A percentile compares a stretch with the other conserved stretches of the same genome.
These are phyloP conservation scores for Ganaspis brasiliensis DNA, from an alignment of 2,888 invertebrate genomes.

Conservation along the genomic window DNA sequence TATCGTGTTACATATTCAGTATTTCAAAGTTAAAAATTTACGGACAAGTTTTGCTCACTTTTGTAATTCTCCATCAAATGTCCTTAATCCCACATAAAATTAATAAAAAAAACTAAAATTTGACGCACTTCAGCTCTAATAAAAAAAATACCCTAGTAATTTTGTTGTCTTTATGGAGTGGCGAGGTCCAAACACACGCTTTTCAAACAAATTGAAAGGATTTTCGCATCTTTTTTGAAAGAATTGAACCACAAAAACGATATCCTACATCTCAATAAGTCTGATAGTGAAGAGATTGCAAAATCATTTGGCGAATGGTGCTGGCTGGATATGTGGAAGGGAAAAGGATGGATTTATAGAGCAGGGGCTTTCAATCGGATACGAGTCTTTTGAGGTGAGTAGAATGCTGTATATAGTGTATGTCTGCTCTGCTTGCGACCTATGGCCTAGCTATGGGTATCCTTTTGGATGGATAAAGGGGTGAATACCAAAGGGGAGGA, in stretches of 20 bases:
- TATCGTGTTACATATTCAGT: too few relatives aligned
- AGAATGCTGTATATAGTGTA: constrained; percentile 32
- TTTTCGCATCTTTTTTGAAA: neutral
- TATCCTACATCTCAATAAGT: constrained; percentile 17
- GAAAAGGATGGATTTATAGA: constrained; percentile 13
- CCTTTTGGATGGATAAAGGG: constrained; percentile 46
- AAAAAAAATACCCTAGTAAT: too few relatives aligned
- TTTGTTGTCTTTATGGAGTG: too few relatives aligned
- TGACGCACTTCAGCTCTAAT: too few relatives aligned
- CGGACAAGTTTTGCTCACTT: too few relatives aligned
- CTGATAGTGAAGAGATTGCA: constrained; percentile 16
- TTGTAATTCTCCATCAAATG: too few relatives aligned
- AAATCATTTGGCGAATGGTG: constrained; percentile 58
- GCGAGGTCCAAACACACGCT: too few relatives aligned
- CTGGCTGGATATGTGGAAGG: constrained; percentile 42
- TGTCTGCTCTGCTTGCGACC: constrained; percentile 45
- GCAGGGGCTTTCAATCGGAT: constrained; percentile 53
- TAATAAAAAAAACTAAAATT: too few relatives aligned
- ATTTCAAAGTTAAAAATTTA: too few relatives aligned
- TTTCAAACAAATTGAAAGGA: neutral
- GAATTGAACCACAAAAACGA: neutral
- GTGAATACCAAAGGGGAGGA: too few relatives aligned
- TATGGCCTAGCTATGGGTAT: constrained; percentile 50
- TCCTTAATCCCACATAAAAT: too few relatives aligned
- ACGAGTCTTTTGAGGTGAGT: constrained; percentile 54